phyloP scores from a whole-genome alignment of 92 coral and sea anemone genomes.

The Actinernus sp. region DNA sequence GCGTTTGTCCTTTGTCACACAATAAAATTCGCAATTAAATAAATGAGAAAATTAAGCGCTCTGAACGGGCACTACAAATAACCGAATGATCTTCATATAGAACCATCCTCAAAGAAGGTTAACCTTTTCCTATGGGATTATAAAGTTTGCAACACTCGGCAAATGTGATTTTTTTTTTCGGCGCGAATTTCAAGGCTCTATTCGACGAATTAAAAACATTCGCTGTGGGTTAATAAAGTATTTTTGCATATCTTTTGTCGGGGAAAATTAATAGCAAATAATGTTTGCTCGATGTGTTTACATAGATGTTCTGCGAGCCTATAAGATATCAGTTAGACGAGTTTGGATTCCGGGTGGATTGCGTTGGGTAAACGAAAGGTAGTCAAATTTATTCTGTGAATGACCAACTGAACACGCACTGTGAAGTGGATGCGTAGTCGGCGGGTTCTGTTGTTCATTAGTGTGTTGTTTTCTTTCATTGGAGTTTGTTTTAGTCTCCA shows the following conservation, averaged over 20 bases:
- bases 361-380: slow-evolving; percentile 68
- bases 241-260: slow-evolving; percentile 5
- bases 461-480: not conserved
- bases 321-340: slow-evolving; percentile 62
- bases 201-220: too few species aligned
- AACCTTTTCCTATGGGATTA: too few species aligned
- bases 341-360: slow-evolving; percentile 76
- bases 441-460: slow-evolving; percentile 16
- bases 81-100: too few species aligned
- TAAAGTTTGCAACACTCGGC: too few species aligned
- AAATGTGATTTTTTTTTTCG: too few species aligned
- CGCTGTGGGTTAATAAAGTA: not conserved
- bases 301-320: slow-evolving; percentile 57
- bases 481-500: slow-evolving; percentile 3
- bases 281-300: slow-evolving; percentile 70
- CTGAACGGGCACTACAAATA: too few species aligned
- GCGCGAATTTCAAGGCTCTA: too few species aligned
- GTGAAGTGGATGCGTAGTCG: slow-evolving; percentile 7
- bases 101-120: too few species aligned
- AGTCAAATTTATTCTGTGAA: slow-evolving; percentile 72
- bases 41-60: too few species aligned
- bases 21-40: too few species aligned
- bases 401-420: slow-evolving; percentile 12
- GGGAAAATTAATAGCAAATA: slow-evolving; percentile 72
- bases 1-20: too few species aligned